These are phyloP conservation scores for Neotoxoptera formosana DNA, from an alignment of 1,140 invertebrate species.

Conservation along the genomic window DNA sequence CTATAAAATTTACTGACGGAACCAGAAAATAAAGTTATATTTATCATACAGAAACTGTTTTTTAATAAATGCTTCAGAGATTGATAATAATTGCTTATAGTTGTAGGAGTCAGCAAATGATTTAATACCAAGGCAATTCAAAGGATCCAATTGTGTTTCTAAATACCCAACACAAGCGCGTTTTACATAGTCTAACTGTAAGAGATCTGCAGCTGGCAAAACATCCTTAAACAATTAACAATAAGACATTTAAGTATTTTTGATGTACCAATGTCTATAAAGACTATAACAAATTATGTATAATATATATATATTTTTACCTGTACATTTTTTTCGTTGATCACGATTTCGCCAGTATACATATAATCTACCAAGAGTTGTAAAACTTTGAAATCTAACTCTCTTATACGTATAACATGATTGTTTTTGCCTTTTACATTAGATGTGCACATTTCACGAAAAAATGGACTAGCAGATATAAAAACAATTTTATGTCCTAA, in stretches of 20 bases:
- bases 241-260: background rate
- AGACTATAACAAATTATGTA: background rate
- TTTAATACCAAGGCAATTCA: slow-evolving; percentile 93
- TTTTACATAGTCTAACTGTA: slow-evolving; percentile 88
- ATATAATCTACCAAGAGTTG: slow-evolving; percentile 87
- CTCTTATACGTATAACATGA: slow-evolving; percentile 78
- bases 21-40: background rate
- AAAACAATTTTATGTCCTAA: slow-evolving; percentile 92
- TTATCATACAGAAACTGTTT: slow-evolving; percentile 85
- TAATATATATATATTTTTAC: slow-evolving; percentile 64
- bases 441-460: slow-evolving; percentile 96
- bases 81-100: slow-evolving; percentile 81
- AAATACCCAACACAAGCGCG: slow-evolving; percentile 94
- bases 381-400: slow-evolving; percentile 80
- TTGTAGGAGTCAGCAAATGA: slow-evolving; percentile 95
- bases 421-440: slow-evolving; percentile 88
- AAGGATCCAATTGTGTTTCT: slow-evolving; percentile 88
- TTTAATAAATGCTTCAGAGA: slow-evolving; percentile 86
- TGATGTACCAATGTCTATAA: background rate
- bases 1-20: background rate
- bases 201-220: slow-evolving; percentile 89
- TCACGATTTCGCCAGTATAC: slow-evolving; percentile 87
- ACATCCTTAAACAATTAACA: slow-evolving; percentile 65
- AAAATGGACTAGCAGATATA: slow-evolving; percentile 93
- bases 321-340: slow-evolving; percentile 94